Base-by-base conservation (phyloP, 2,113 vertebrate species). In the Seriola dumerili region DNA sequence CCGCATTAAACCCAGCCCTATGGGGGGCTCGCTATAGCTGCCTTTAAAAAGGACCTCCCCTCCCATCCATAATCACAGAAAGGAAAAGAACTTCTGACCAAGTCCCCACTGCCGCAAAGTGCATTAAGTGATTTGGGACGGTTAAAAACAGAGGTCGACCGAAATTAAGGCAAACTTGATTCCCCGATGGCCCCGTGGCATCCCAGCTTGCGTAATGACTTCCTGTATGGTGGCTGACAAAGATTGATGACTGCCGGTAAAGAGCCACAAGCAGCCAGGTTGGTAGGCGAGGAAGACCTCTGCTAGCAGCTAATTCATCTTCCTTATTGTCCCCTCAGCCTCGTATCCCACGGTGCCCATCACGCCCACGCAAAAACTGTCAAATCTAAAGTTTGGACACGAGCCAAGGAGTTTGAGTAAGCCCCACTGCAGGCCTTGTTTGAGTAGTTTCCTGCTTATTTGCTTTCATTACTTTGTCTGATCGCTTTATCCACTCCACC, bases 261-360 rank as follows among this genome's bases (percentile, higher is more conserved):
- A 90, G 85, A 84, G 90, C 63, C 85, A 55, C 69, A 12, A 76
- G 91, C 90, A 84, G 85, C 78, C 83, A 81, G 88, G 88, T 89
- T 58, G 90, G 85, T 72, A 65, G 82, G 91, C 83, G 88, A 91
- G 91, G 72, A 64, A 85, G 94, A 93, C 93, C 90, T 91, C 84
- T 66, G 62, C 86, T 89, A 88, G 73, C 78, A 87, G 84, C 93
- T 92, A 94, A 95, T 96, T 95, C 94, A 95, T 96, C 95, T 95
- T 92, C 84, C 84, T 91, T 90, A 92, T 93, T 91, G 92, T 94
- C 91, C 91, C 89, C 69, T 57, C 76, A 63, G 85, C 72, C 80
- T 59, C 8, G 29, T 44, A 66, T 91, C 92, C 92, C 91, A 85
- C 80, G 21, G 88, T 89, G 88, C 84, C 76, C 86, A 90, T 93